Percentiles rank a stretch among this genome's conserved stretches.
These are phyloP conservation scores for Dysdera silvatica DNA, from an alignment of 1,140 invertebrate genomes.

Conservation along the genomic window DNA sequence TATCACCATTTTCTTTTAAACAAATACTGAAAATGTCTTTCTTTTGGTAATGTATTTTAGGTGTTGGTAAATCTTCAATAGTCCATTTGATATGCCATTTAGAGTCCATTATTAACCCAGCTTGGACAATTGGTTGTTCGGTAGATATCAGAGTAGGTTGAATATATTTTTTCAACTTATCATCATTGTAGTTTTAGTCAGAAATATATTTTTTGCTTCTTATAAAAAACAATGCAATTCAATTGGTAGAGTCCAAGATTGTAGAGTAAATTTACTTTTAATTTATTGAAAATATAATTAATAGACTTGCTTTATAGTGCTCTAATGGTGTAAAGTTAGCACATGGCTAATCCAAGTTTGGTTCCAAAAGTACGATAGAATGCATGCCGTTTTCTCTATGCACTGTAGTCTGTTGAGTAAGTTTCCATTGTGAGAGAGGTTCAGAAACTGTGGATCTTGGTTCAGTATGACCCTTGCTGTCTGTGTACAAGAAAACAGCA, in stretches of 20 bases:
- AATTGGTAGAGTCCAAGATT: background rate
- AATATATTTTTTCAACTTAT: background rate
- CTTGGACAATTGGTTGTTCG: constrained; percentile 91
- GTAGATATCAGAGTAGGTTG: constrained; percentile 71
- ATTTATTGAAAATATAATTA: background rate
- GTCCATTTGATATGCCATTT: constrained; percentile 84
- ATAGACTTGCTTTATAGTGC: background rate
- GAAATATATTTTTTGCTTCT: background rate
- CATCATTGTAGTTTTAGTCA: background rate
- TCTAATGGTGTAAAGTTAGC: too few species aligned
- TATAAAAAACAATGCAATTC: background rate
- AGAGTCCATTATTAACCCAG: constrained; percentile 69
- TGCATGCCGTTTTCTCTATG: too few species aligned
- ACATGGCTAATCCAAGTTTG: too few species aligned
- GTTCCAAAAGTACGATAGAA: too few species aligned
- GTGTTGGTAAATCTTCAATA: constrained; percentile 90
- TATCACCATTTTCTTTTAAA: background rate
- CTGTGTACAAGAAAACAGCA: too few species aligned
- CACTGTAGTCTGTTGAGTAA: too few species aligned
- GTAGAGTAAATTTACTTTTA: background rate
- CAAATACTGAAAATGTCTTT: background rate
- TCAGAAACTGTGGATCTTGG: too few species aligned
- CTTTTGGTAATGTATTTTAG: constrained; percentile 44
- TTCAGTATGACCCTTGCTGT: too few species aligned
- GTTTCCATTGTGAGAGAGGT: too few species aligned